Evolutionary conservation across 2,888 invertebrate genomes (phyloP), one percentile per base, ranked within the genome.

Genomic region (Limnephilus rhombicus): DNA sequence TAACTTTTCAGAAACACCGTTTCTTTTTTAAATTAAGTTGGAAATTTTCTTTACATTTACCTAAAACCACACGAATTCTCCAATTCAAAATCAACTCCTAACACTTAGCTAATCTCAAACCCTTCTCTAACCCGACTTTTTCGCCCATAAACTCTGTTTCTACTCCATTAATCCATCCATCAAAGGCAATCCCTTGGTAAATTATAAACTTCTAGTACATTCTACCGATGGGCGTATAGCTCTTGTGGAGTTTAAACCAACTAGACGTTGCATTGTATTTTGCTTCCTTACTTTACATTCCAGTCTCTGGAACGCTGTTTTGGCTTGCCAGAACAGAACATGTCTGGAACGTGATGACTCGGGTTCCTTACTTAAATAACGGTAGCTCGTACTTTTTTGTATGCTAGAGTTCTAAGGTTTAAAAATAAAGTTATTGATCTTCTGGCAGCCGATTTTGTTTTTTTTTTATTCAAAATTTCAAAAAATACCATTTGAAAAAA

Each of bases 121-220:
- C 68, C 68, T 68, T 68, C 24, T 68, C 68, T 68, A 68, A 24
- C 24, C 68, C 68, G 68, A 68, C 9, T 68, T 68, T 68, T 68
- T 24, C 68, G 9, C 68, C 68, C 4, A n/a, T 68, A 24, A 68
- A 68, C 68, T 24, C 68, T 68, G 68, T 68, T 68, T 68, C 68
- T 68, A 68, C 68, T 68, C 68, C 68, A 68, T 68, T 68, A 68
- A 68, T 68, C 68, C n/a, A 68, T 68, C 68, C 68, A n/a, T 68
- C 68, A 68, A 68, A 24, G 68, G 7, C 68, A 68, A 24, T n/a
- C 68, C 68, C 68, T 68, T 68, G 68, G 68, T 68, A 68, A 68
- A 68, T 68, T 68, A 68, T 68, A n/a, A 68, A 68, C 68, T 68
- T 68, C 24, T 68, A 24, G 68, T 24, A 68, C 24, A n/a, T 68